phyloP scores from a whole-genome alignment of 1,140 invertebrate genomes.

The Paraescarpia echinospica region DNA sequence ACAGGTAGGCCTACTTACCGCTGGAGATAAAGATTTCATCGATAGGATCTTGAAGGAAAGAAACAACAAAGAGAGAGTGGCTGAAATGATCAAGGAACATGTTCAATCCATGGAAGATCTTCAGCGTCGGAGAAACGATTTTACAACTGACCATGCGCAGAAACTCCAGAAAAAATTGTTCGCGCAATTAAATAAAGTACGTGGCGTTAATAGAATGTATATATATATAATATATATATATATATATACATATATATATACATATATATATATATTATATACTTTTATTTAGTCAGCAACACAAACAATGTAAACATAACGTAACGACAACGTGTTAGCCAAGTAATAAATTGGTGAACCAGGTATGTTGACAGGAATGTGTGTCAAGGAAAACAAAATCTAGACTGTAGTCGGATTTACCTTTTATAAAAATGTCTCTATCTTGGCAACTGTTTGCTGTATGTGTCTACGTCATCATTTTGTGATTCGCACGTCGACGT shows the following conservation, averaged over 20 bases:
- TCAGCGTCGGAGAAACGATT: neutral
- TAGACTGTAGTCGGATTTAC: neutral
- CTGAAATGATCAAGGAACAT: neutral
- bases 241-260: neutral
- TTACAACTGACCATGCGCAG: neutral
- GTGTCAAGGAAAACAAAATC: neutral
- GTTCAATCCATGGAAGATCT: neutral
- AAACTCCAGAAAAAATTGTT: neutral
- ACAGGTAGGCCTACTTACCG: neutral
- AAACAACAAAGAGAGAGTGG: neutral
- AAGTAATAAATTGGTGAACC: neutral
- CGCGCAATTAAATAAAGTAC: neutral
- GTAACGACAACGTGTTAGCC: too few relatives aligned
- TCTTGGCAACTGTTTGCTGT: neutral
- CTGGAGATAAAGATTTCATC: neutral
- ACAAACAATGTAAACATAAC: neutral
- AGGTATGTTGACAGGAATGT: neutral
- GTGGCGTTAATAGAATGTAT: neutral
- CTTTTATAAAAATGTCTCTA: neutral
- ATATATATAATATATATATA: neutral
- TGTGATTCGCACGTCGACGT: neutral
- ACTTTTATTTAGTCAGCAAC: neutral
- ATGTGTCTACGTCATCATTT: neutral
- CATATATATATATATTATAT: neutral
- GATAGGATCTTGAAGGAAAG: neutral